Base-by-base conservation (phyloP, 2,113 vertebrate genomes). In the Oryzias curvinotus region DNA sequence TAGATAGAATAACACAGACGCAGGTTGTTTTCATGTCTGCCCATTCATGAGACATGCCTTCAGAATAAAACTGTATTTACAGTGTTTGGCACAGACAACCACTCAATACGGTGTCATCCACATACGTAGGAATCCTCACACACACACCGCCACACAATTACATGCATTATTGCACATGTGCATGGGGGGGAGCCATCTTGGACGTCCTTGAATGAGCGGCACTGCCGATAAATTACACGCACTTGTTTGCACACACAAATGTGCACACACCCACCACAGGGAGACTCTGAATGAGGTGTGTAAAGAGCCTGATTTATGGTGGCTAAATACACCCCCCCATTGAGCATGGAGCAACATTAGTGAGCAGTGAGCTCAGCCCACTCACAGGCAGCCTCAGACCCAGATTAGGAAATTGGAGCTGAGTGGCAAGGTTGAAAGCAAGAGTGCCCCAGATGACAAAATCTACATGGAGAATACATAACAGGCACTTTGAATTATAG, bases 401-500 rank as follows among this genome's bases (percentile, higher is more conserved):
- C 14, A 57, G 30, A 55, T 70, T 12, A 68, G 62, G 43, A 75
- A 62, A 81, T 23, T 61, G 57, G 25, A 68, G 62, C 5, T 47
- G 73, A 84, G 63, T 53, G 70, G 64, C 57, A 36, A 73, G 56
- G 65, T 52, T 57, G 56, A 50, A 56, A 67, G 53, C 66, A 45
- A 57, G 65, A 69, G 76, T 17, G 21, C 68, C 43, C 65, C 73
- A 79, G 81, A 78, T 70, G 30, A 75, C 69, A 77, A 73, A 41
- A 52, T 74, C 73, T 67, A 80, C 56, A 64, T 25, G 58, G 26
- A 50, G 85, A 87, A 87, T 87, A 51, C 76, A 60, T 18, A 83
- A 77, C 59, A 12, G 43, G n/a, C 2, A 14, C 25, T 17, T 52
- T 89, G 41, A 85, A 86, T 87, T 73, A 89, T 85, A 71, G 73